A percentile compares a stretch with the other conserved stretches of the same genome.
Evolutionary conservation across 2,888 invertebrate species (phyloP).

Genomic region (Dicycla oo): DNA sequence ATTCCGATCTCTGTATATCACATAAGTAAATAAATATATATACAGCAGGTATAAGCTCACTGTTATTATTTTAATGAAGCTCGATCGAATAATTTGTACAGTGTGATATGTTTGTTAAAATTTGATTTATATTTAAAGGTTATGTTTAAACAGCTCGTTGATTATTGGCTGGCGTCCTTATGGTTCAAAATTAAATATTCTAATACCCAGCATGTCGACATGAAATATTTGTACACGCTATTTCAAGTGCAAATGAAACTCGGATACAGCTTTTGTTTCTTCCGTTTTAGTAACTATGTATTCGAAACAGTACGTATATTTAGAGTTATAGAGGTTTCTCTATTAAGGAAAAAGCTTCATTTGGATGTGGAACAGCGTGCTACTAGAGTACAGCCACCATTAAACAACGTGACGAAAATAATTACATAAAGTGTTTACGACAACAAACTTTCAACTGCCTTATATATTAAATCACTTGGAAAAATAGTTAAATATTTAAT

Average conservation of each 20-base stretch:
- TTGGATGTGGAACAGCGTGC: conserved; percentile 1
- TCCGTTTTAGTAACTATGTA: too few relatives aligned
- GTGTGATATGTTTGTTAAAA: conserved; percentile 75
- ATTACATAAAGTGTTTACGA: conserved; percentile 43
- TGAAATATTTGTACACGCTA: conserved; percentile 7
- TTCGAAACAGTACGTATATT: background rate
- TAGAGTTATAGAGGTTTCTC: background rate
- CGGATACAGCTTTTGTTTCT: background rate
- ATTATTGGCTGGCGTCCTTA: background rate
- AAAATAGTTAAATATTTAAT: conserved; percentile 60
- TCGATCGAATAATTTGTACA: conserved; percentile 78
- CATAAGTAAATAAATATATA: conserved; percentile 35
- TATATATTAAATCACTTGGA: conserved; percentile 63
- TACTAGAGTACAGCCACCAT: conserved; percentile 1
- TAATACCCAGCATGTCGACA: background rate
- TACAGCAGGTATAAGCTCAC: conserved; percentile 51
- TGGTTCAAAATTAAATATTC: background rate
- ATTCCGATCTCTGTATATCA: too few relatives aligned
- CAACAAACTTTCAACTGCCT: conserved; percentile 76
- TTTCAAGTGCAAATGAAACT: conserved; percentile 18
- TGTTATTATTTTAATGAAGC: conserved; percentile 66
- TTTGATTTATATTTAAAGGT: conserved; percentile 33
- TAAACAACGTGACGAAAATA: conserved; percentile 10
- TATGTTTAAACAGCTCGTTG: background rate
- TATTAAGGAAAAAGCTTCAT: background rate